Conservation (phyloP, 1,140 invertebrate genomes). For the Drosophila yakuba region DNA sequence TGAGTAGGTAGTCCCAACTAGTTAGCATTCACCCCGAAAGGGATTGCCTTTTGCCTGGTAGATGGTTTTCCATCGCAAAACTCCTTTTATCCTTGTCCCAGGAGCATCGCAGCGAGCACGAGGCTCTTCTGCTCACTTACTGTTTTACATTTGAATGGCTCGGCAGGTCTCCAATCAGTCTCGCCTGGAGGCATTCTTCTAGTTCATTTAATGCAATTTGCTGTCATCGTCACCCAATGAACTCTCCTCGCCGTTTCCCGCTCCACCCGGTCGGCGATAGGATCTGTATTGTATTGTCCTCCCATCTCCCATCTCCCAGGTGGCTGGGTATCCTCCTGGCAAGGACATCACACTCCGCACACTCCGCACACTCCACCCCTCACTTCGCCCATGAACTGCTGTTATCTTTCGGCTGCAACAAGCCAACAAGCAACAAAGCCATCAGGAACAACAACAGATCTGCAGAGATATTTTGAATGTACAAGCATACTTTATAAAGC, state of each 20-base stretch:
- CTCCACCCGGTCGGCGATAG: background rate
- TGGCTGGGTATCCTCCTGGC: constrained; percentile 7
- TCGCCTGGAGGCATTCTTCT: constrained; percentile 46
- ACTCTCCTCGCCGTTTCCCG: background rate
- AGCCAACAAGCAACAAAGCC: constrained; percentile 40
- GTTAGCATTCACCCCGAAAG: background rate
- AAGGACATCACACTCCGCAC: background rate
- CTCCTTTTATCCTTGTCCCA: constrained; percentile 11
- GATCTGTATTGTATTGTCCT: constrained; percentile 33
- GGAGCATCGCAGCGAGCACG: background rate
- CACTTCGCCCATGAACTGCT: constrained; percentile 16
- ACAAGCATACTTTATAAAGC: background rate
- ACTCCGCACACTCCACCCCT: background rate
- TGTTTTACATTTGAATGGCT: constrained; percentile 27
- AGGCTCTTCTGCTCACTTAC: constrained; percentile 17
- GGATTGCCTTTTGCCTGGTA: background rate
- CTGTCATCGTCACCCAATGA: constrained; percentile 51
- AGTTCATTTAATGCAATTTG: constrained; percentile 59
- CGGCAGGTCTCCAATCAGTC: constrained; percentile 42
- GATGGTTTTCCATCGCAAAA: background rate
- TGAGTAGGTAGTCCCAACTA: background rate
- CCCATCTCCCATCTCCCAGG: constrained; percentile 14
- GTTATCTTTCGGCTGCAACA: constrained; percentile 48
- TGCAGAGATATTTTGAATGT: constrained; percentile 19
- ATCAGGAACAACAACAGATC: constrained; percentile 22